phyloP scores from a whole-genome alignment of 2,113 vertebrate genomes.

The Peucedramus taeniatus region DNA sequence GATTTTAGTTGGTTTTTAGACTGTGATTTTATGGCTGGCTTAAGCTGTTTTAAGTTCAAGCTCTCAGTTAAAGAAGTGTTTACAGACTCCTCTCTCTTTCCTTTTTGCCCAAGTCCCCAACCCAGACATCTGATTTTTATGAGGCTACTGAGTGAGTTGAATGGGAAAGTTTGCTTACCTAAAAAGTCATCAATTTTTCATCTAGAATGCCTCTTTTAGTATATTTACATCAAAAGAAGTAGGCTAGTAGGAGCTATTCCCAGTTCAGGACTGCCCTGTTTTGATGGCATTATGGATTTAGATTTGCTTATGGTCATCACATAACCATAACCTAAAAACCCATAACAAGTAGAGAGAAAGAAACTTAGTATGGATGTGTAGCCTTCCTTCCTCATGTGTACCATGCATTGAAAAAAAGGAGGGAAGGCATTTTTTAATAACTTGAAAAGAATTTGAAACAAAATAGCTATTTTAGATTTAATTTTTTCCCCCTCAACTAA shows the following conservation, averaged over 20 bases:
- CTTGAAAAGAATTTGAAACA: not conserved
- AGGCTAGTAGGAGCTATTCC: not conserved
- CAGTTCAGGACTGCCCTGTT: not conserved
- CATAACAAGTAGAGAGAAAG: not conserved
- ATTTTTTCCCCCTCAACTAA: accelerated
- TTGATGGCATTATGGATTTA: not conserved
- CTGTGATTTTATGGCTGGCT: not conserved
- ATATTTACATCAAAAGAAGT: not conserved
- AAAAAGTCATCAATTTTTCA: not conserved
- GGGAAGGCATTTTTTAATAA: not conserved
- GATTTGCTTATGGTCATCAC: not conserved
- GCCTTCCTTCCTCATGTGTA: not conserved
- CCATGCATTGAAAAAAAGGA: not conserved
- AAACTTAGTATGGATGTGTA: not conserved
- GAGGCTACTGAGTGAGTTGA: not conserved
- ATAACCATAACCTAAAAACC: not conserved
- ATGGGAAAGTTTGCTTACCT: not conserved
- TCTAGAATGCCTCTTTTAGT: not conserved
- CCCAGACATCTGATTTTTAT: not conserved
- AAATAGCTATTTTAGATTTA: not conserved
- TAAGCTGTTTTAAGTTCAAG: not conserved
- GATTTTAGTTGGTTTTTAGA: not conserved
- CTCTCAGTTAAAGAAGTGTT: not conserved
- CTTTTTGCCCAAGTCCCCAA: not conserved
- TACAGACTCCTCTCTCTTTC: not conserved